Percentiles rank a stretch among this genome's conserved stretches.
These are phyloP conservation scores for Mystacornis crossleyi DNA, from an alignment of 2,113 vertebrate species.

Conservation along the genomic window DNA sequence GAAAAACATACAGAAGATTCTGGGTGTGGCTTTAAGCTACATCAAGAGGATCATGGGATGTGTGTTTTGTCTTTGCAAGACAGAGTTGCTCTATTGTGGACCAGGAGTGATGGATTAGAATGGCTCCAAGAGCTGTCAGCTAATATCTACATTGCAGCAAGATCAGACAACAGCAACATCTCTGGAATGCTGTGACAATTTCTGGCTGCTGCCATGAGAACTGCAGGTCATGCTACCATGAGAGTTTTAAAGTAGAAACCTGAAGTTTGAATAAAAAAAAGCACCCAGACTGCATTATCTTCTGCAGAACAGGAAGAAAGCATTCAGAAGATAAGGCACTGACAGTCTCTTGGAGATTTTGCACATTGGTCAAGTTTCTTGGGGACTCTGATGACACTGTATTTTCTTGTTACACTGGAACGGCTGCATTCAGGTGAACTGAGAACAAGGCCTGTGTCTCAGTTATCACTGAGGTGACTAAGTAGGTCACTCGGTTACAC, in stretches of 20 bases:
- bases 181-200: conserved; percentile 1
- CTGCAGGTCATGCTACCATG: not conserved
- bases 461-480: not conserved
- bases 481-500: not conserved
- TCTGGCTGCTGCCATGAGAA: not conserved
- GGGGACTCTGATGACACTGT: not conserved
- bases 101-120: conserved; percentile 6
- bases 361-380: not conserved
- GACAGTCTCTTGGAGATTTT: not conserved
- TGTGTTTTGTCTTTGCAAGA: not conserved
- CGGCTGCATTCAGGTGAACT: not conserved
- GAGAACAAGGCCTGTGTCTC: not conserved
- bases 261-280: not conserved
- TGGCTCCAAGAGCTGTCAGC: not conserved
- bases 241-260: not conserved
- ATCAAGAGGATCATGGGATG: not conserved
- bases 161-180: not conserved
- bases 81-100: not conserved
- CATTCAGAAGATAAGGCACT: not conserved
- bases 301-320: not conserved
- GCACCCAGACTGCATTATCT: not conserved
- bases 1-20: not conserved
- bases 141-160: not conserved
- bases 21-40: not conserved
- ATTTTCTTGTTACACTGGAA: not conserved